Conservation (phyloP, 2,797 vertebrate genomes). For the Chloroceryle inda region DNA sequence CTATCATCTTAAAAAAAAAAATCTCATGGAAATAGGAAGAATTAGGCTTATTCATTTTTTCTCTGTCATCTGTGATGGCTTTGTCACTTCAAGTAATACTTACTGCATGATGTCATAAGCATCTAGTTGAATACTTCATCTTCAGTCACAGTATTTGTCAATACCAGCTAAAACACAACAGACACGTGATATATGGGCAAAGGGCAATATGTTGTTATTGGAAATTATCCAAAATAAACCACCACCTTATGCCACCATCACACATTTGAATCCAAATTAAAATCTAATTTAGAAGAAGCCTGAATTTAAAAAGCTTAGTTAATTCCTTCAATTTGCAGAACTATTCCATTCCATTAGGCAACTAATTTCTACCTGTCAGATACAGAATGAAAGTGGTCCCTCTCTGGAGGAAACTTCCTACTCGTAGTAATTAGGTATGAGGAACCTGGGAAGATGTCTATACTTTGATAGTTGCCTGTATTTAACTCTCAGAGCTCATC, state of each 20-base stretch:
- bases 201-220: conserved; percentile 27
- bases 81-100: not conserved
- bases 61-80: not conserved
- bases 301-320: conserved; percentile 81
- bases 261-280: conserved; percentile 79
- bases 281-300: conserved; percentile 78
- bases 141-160: not conserved
- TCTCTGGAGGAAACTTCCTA: conserved; percentile 81
- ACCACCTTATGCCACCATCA: conserved; percentile 23
- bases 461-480: conserved; percentile 46
- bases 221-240: conserved; percentile 49
- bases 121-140: not conserved
- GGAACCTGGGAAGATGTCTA: conserved; percentile 66
- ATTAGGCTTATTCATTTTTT: not conserved
- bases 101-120: not conserved
- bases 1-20: not conserved
- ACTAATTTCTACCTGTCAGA: conserved; percentile 92
- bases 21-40: not conserved
- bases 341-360: conserved; percentile 86
- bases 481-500: conserved; percentile 57
- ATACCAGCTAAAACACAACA: not conserved
- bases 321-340: conserved; percentile 81
- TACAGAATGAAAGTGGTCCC: conserved; percentile 81
- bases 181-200: not conserved
- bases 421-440: conserved; percentile 85